Evolutionary conservation across 2,113 vertebrate species (phyloP).

Genomic region (Rhipidura dahli): DNA sequence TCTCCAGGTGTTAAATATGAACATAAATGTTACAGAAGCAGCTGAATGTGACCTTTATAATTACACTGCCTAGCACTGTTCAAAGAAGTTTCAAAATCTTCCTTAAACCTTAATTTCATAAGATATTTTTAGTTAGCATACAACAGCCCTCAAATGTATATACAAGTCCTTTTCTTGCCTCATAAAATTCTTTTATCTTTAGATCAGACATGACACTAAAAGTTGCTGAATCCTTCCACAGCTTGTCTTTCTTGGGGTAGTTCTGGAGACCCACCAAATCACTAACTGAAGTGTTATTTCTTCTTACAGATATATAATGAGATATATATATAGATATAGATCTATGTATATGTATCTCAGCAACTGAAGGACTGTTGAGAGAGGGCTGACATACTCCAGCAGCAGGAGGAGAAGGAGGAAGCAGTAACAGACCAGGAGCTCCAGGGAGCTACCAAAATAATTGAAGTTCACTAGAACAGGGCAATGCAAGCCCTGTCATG

Average conservation of each 20-base stretch:
- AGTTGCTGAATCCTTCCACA: background rate
- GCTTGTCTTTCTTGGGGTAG: background rate
- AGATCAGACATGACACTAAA: background rate
- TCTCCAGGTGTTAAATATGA: background rate
- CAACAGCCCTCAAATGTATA: background rate
- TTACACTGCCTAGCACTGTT: background rate
- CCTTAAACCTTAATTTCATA: background rate
- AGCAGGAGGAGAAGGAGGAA: background rate
- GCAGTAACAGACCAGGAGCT: background rate
- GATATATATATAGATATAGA: too few relatives aligned
- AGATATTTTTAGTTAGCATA: background rate
- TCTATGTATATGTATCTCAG: background rate
- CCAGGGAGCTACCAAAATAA: background rate
- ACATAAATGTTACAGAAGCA: background rate
- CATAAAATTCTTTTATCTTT: background rate
- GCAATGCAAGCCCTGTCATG: background rate
- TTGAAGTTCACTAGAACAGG: background rate
- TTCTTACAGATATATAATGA: too few relatives aligned
- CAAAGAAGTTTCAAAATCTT: background rate
- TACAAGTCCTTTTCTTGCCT: background rate
- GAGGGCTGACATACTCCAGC: background rate
- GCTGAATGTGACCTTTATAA: background rate
- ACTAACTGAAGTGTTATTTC: background rate
- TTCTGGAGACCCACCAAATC: background rate
- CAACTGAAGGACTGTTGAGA: background rate